Conservation (phyloP, 2,113 vertebrate genomes). For the Bucco capensis region DNA sequence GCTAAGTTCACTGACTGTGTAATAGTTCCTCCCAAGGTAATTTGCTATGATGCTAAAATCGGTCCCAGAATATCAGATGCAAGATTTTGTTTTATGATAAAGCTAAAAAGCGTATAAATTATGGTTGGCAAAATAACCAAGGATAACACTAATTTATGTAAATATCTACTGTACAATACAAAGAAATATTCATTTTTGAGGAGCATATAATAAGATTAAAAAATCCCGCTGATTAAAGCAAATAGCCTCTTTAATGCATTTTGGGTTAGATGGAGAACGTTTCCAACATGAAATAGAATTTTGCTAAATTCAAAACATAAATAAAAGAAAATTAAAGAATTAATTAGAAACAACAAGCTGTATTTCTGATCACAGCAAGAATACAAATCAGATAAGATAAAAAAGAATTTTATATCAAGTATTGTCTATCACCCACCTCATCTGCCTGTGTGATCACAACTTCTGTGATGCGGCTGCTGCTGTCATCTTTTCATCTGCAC, state of each 20-base stretch:
- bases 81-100: constrained; percentile 59
- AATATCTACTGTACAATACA: constrained; percentile 20
- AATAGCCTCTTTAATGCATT: not conserved
- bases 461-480: constrained; percentile 24
- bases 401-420: constrained; percentile 80
- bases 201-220: constrained; percentile 52
- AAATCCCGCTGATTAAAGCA: constrained; percentile 28
- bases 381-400: constrained; percentile 81
- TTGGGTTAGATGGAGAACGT: not conserved
- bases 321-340: constrained; percentile 69
- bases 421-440: constrained; percentile 82
- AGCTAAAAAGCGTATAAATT: constrained; percentile 46
- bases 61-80: constrained; percentile 48
- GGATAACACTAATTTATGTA: constrained; percentile 49
- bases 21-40: constrained; percentile 37
- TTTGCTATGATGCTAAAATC: constrained; percentile 45
- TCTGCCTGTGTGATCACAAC: constrained; percentile 76
- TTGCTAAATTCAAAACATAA: constrained; percentile 58
- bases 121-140: constrained; percentile 54
- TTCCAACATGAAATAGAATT: constrained; percentile 58
- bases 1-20: constrained; percentile 14
- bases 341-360: constrained; percentile 64
- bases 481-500: constrained; percentile 71
- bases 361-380: constrained; percentile 75
- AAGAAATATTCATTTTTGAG: constrained; percentile 48